Evolutionary conservation across 2,797 vertebrate genomes (phyloP), one percentile per base, ranked within the genome.

Genomic region (Coregonus suidteri): DNA sequence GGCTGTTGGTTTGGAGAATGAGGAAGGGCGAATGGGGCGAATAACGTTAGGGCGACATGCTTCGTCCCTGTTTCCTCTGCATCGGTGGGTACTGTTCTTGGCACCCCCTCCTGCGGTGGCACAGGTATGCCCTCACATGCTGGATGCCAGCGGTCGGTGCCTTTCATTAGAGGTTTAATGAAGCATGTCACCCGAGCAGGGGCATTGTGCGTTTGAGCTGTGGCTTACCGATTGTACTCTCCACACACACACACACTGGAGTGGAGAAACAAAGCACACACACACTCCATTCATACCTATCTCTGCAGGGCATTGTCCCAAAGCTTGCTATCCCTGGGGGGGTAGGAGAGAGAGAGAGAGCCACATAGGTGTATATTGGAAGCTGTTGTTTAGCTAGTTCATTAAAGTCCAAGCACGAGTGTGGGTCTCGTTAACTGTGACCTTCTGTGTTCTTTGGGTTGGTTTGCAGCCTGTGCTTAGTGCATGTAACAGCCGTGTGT

Each of bases 101-200:
- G n/a, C 3, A 9, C 30, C 64, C 9, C 64, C 30, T 3, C 64
- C 30, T 34, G 64, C 30, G 64, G 64, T 66, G 64, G 64, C 14
- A 66, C 64, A 66, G 64, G 64, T 66, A 66, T 34, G 64, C n/a
- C 30, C 64, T 31, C 25, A 66, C 64, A 66, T 67, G 65, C 65
- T 16, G 31, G 65, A 67, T 35, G 65, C 20, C 30, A 67, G 31
- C 30, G 31, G 30, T 14, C 31, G 30, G 65, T 34, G 65, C 16
- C 37, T 4, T 66, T 66, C 30, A 47, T 47, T 47, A 47, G 41
- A 66, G 62, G 25, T 65, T 25, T 62, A 62, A 11, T 62, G 59
- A 62, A 62, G 9, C 41, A 47, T 56, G 54, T 56, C 18, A 56
- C 6, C 54, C 18, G 16, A 56, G 54, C 13, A 52, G 51, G 51